These are phyloP conservation scores for Fukomys damarensis DNA, from an alignment of 2,113 vertebrate species.

Conservation along the genomic window DNA sequence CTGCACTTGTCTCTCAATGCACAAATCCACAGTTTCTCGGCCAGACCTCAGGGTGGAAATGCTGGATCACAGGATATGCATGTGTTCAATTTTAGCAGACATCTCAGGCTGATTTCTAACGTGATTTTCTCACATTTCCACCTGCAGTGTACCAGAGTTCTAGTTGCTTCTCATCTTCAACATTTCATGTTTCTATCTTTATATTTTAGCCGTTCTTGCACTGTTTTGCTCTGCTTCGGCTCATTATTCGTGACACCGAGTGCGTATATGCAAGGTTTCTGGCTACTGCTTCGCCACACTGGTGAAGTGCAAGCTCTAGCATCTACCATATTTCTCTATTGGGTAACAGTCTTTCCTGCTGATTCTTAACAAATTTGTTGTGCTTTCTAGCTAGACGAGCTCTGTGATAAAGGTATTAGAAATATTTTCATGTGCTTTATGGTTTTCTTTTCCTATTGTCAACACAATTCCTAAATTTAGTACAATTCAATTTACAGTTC, in stretches of 20 bases:
- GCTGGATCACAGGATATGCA: not conserved
- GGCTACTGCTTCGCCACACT: not conserved
- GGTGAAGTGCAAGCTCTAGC: not conserved
- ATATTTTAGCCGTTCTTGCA: not conserved
- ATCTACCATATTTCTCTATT: not conserved
- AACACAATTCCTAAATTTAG: not conserved
- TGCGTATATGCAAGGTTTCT: not conserved
- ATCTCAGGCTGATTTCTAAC: not conserved
- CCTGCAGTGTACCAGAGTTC: too few relatives aligned
- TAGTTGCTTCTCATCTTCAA: not conserved
- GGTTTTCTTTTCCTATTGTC: not conserved
- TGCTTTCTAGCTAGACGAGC: not conserved
- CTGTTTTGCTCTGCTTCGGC: not conserved
- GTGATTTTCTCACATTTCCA: too few relatives aligned
- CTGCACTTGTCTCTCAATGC: not conserved
- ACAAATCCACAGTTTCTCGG: not conserved
- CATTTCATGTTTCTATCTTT: not conserved
- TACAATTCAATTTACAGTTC: not conserved
- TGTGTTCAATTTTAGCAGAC: not conserved
- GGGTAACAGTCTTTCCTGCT: not conserved
- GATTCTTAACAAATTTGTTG: not conserved
- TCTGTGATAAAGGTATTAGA: not conserved
- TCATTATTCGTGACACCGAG: not conserved
- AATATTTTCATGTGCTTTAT: not conserved
- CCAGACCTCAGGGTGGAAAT: not conserved